Percentiles rank a stretch among this genome's conserved stretches.
phyloP scores from a whole-genome alignment of 2,797 vertebrate species.

The Syndactyla subalaris region DNA sequence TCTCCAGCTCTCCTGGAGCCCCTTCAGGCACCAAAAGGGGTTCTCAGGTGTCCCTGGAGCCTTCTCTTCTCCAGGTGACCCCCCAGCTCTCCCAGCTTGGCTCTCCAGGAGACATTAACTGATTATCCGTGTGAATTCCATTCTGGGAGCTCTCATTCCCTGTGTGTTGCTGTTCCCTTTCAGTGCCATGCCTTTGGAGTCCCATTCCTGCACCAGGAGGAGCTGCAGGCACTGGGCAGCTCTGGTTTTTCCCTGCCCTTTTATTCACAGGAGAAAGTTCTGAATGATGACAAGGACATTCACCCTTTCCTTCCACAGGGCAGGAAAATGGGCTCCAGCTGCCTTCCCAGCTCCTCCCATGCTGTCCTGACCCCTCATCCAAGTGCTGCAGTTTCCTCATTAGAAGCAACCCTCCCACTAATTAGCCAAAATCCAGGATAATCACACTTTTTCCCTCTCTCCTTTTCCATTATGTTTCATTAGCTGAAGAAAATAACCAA shows the following conservation, averaged over 20 bases:
- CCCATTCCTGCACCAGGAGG: neutral
- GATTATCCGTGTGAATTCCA: neutral
- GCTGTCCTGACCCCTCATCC: neutral
- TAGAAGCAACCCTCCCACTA: neutral
- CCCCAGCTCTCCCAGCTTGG: neutral
- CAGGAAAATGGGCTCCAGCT: neutral
- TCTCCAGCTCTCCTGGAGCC: neutral
- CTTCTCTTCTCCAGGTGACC: neutral
- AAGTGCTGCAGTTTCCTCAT: neutral
- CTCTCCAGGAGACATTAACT: neutral
- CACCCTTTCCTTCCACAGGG: neutral
- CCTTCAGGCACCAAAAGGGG: neutral
- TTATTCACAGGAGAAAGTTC: neutral
- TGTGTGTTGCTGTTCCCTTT: neutral
- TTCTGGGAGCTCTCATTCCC: neutral
- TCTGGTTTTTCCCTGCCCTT: neutral
- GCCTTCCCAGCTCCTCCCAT: neutral
- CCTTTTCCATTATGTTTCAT: neutral
- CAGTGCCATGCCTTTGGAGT: neutral
- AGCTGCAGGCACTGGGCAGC: neutral
- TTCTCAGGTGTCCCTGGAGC: neutral
- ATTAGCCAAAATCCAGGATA: neutral
- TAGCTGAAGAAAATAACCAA: neutral
- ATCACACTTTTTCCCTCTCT: neutral
- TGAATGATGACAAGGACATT: neutral